Conservation (phyloP, 2,113 vertebrate species). For the Phaetusa simplex region DNA sequence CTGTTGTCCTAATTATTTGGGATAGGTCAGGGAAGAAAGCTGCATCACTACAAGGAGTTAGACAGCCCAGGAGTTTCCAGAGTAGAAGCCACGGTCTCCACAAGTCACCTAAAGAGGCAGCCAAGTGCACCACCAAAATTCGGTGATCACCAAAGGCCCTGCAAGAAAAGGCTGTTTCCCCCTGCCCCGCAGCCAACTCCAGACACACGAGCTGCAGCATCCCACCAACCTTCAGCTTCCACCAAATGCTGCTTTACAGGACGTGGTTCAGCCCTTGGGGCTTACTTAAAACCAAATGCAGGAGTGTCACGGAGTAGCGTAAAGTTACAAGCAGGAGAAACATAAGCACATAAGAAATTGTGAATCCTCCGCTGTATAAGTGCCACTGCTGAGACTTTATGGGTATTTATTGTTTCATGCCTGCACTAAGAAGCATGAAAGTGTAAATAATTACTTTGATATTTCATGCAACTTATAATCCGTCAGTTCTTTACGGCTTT, state of each 20-base stretch:
- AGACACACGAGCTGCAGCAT: neutral
- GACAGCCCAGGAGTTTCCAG: neutral
- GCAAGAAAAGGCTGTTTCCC: neutral
- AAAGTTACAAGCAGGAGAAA: neutral
- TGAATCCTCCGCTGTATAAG: neutral
- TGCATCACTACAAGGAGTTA: neutral
- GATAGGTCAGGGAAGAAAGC: neutral
- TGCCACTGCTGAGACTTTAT: neutral
- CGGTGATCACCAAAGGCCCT: neutral
- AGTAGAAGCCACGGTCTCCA: neutral
- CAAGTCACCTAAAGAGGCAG: neutral
- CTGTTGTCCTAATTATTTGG: neutral
- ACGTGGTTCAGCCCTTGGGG: neutral
- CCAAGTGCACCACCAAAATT: neutral
- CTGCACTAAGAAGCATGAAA: slow-evolving; percentile 7
- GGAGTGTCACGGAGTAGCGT: neutral
- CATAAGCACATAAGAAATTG: neutral
- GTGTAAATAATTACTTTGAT: slow-evolving; percentile 27
- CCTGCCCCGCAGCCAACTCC: neutral
- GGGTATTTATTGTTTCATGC: slow-evolving; percentile 7
- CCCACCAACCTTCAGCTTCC: neutral
- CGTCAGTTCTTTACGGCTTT: slow-evolving; percentile 8
- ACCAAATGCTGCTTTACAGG: neutral
- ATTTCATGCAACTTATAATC: slow-evolving; percentile 32
- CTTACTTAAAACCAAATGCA: neutral